phyloP scores from a whole-genome alignment of 2,888 invertebrate genomes.

The Cistogaster globosa region DNA sequence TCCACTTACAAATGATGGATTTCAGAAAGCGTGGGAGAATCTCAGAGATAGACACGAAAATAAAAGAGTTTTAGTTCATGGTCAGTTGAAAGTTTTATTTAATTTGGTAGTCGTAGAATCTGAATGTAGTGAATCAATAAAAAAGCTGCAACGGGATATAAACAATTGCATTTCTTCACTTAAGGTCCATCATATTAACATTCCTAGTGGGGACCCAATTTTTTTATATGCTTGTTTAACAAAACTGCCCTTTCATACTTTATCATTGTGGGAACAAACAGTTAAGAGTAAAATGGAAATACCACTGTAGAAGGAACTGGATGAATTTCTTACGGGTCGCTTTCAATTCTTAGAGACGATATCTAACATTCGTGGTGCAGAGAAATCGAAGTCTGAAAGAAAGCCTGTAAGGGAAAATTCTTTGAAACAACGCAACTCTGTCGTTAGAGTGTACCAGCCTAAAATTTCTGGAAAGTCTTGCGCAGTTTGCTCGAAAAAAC shows the following conservation, averaged over 20 bases:
- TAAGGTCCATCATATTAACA: slow-evolving; percentile 30
- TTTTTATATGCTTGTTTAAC: slow-evolving; percentile 26
- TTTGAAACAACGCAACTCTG: neutral
- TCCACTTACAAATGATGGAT: slow-evolving; percentile 19
- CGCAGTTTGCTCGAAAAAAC: neutral
- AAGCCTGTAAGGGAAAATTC: too few species aligned
- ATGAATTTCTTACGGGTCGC: slow-evolving; percentile 30
- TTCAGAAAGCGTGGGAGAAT: slow-evolving; percentile 28
- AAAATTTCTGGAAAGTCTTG: neutral
- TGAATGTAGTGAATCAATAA: slow-evolving; percentile 27
- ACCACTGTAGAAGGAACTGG: slow-evolving; percentile 17
- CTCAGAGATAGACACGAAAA: slow-evolving; percentile 12
- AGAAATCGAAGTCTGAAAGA: neutral
- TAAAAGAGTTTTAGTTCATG: slow-evolving; percentile 24
- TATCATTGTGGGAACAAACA: neutral
- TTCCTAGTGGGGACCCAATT: slow-evolving; percentile 33
- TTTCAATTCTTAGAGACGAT: slow-evolving; percentile 49
- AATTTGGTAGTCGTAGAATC: slow-evolving; percentile 20
- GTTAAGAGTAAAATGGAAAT: neutral
- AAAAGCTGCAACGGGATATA: slow-evolving; percentile 45
- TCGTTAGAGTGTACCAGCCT: neutral
- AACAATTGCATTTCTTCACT: slow-evolving; percentile 51
- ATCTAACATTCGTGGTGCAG: neutral
- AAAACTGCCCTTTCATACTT: neutral
- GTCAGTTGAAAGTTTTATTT: slow-evolving; percentile 47